Evolutionary conservation across 2,797 vertebrate genomes (phyloP).

Genomic region (Odontamblyopus lacepedii): DNA sequence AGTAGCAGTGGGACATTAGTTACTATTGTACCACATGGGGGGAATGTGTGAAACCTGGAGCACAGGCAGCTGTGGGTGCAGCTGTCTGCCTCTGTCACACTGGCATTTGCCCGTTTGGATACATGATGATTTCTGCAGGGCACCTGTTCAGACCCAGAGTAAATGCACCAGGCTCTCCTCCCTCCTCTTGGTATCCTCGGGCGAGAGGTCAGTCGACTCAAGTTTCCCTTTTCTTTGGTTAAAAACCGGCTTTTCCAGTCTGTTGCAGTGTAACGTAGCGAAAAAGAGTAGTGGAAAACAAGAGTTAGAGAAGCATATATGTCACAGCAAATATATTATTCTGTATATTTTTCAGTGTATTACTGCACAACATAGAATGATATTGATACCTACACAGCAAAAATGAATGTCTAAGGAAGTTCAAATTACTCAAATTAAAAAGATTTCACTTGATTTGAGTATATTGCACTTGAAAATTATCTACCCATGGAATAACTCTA

Average conservation of each 20-base stretch:
- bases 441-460: too few relatives aligned
- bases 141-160: constrained; percentile 37
- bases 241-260: constrained; percentile 60
- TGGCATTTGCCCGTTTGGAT: constrained; percentile 22
- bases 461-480: too few relatives aligned
- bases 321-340: too few relatives aligned
- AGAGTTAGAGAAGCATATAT: constrained; percentile 34
- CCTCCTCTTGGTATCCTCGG: constrained; percentile 16
- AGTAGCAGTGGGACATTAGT: constrained; percentile 1
- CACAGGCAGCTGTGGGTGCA: constrained; percentile 17
- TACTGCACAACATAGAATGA: too few relatives aligned
- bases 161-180: not conserved
- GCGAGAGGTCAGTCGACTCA: constrained; percentile 46
- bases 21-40: not conserved
- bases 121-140: constrained; percentile 33
- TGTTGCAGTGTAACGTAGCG: constrained; percentile 28
- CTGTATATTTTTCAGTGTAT: too few relatives aligned
- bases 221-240: constrained; percentile 57
- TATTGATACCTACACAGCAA: too few relatives aligned
- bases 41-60: constrained; percentile 1
- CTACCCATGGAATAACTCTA: too few relatives aligned
- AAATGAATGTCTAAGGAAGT: too few relatives aligned
- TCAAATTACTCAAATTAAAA: too few relatives aligned
- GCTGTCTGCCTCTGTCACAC: constrained; percentile 50
- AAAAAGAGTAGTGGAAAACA: constrained; percentile 44